Base-by-base conservation (phyloP, 2,113 vertebrate genomes). In the Varanus komodoensis region DNA sequence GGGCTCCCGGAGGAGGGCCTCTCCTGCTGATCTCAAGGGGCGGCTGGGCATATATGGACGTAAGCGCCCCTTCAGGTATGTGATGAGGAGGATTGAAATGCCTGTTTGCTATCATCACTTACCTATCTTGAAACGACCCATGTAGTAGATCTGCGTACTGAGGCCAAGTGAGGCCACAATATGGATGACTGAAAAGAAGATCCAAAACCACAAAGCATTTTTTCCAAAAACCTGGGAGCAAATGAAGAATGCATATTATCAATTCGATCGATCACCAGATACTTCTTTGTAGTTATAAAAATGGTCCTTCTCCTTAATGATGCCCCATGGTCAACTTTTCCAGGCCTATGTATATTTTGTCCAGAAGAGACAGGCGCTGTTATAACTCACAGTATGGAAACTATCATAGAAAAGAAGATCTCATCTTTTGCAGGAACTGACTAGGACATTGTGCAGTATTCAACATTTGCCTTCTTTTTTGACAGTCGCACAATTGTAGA, bases 91-190 rank as follows among this genome's bases (percentile, higher is more conserved):
- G 38, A 17, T 27, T 50, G 44, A n/a, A 34, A 44, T 27, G 77
- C 61, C 48, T 44, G 57, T 25, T 4, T 25, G 8, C 48, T 6
- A 15, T 8, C 29, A 6, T 75, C 25, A 92, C 97, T 97, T 87
- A 98, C 98, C 97, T 0, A 98, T 97, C 91, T 97, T 98, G 96
- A 98, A 98, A 84, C 97, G 97, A 8, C 98, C 98, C 97, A 98
- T 97, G 94, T 98, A 98, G 94, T 98, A 98, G 91, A 98, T 98
- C 93, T 98, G 97, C 8, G 97, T 97, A 95, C 98, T 98, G 92
- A 98, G 97, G 84, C 97, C 97, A 92, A 98, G 95, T 0, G 98
- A 97, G 2, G 95, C 97, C 81, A 98, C 88, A 82, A 98, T 84
- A 1, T 98, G 98, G 92, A 98, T 96, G 29, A 93, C 38, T 25